Evolutionary conservation across 2,888 invertebrate genomes (phyloP).

Genomic region (Seira ritae): DNA sequence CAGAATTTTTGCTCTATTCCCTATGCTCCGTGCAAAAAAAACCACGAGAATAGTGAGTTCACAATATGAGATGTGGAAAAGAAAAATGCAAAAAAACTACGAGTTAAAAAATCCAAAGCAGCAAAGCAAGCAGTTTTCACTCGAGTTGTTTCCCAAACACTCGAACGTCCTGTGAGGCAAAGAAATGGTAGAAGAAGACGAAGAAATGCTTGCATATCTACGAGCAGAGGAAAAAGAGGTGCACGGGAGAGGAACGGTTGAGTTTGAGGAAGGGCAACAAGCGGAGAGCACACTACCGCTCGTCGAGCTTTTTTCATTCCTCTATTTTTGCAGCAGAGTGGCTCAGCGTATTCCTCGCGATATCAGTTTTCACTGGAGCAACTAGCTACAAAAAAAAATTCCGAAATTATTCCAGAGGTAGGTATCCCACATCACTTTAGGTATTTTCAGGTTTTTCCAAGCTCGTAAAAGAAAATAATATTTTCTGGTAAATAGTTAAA

Average conservation of each 20-base stretch:
- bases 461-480: slow-evolving; percentile 3
- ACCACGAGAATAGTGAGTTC: background rate
- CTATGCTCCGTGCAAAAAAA: background rate
- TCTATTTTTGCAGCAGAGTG: background rate
- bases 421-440: background rate
- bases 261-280: slow-evolving; percentile 22
- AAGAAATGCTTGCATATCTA: background rate
- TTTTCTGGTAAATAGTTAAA: background rate
- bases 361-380: background rate
- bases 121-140: slow-evolving; percentile 20
- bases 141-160: slow-evolving; percentile 14
- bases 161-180: background rate
- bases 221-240: slow-evolving; percentile 8
- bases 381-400: background rate
- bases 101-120: slow-evolving; percentile 9
- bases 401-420: background rate
- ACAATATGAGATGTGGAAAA: background rate
- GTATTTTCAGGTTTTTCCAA: slow-evolving; percentile 4
- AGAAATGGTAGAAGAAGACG: background rate
- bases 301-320: background rate
- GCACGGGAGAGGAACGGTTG: background rate
- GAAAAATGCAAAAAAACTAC: slow-evolving; percentile 7
- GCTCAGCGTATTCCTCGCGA: background rate
- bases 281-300: slow-evolving; percentile 5
- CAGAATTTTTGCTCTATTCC: background rate